phyloP scores from a whole-genome alignment of 2,113 vertebrate genomes.

The Psettodes erumei region DNA sequence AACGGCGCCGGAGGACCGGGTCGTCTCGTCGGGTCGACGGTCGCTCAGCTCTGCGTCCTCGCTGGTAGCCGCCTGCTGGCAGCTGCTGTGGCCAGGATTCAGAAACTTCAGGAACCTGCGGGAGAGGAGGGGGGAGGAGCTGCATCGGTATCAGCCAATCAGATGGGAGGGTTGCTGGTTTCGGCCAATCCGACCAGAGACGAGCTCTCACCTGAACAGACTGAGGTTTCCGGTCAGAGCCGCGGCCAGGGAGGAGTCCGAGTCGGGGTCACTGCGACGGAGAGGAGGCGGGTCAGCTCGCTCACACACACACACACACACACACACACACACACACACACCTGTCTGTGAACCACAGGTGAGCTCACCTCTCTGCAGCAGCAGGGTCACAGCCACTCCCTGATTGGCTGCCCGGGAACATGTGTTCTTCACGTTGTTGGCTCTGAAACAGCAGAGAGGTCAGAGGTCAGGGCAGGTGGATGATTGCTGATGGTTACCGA shows the following conservation, averaged over 20 bases:
- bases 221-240: slow-evolving; percentile 50
- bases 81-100: slow-evolving; percentile 48
- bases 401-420: background rate
- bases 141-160: background rate
- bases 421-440: background rate
- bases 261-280: slow-evolving; percentile 48
- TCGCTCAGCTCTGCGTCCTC: background rate
- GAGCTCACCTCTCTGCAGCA: slow-evolving; percentile 49
- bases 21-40: background rate
- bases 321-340: too few relatives aligned
- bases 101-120: slow-evolving; percentile 70
- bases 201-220: slow-evolving; percentile 64
- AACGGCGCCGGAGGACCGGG: background rate
- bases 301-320: too few relatives aligned
- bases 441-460: slow-evolving; percentile 26
- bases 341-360: background rate
- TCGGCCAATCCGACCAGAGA: too few relatives aligned
- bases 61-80: background rate
- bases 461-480: background rate
- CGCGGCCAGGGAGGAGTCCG: slow-evolving; percentile 59
- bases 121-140: background rate
- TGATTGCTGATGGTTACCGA: background rate
- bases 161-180: too few relatives aligned
- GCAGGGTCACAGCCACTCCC: background rate
- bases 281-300: background rate